phyloP scores from a whole-genome alignment of 2,113 vertebrate species.

The Hypomesus transpacificus region DNA sequence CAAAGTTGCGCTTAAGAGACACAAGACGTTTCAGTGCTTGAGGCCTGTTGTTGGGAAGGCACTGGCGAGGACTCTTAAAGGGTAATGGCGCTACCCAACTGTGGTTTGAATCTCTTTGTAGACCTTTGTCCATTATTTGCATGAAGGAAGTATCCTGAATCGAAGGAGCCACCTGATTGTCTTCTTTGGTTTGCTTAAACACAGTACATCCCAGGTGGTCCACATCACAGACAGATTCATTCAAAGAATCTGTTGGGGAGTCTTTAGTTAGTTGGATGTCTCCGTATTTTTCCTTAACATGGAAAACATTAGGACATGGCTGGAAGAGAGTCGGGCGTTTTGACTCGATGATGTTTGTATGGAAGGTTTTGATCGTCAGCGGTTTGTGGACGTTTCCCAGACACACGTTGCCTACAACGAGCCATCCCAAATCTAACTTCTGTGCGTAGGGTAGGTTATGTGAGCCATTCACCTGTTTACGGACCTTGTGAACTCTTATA shows the following conservation, averaged over 20 bases:
- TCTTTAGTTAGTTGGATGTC: not conserved
- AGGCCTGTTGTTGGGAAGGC: conserved; percentile 14
- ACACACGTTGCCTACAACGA: conserved; percentile 6
- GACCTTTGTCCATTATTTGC: not conserved
- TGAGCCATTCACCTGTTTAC: not conserved
- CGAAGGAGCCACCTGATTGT: not conserved
- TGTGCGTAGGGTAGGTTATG: not conserved
- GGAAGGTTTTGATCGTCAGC: not conserved
- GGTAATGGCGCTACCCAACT: conserved; percentile 17
- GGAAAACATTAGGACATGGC: conserved; percentile 4
- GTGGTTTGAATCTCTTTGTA: conserved; percentile 4
- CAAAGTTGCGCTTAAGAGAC: not conserved
- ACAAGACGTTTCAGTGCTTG: not conserved
- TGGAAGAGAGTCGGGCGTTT: not conserved
- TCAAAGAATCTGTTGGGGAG: not conserved
- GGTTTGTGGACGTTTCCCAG: conserved; percentile 9
- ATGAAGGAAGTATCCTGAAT: not conserved
- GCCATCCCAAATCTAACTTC: conserved; percentile 4
- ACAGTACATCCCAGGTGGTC: not conserved
- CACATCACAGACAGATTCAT: not conserved
- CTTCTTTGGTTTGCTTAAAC: not conserved
- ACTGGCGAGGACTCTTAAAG: not conserved
- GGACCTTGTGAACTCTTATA: conserved; percentile 9
- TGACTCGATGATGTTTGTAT: conserved; percentile 24
- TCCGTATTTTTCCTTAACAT: not conserved